Conservation (phyloP, 2,888 invertebrate species). For the Lumbricus terrestris region DNA sequence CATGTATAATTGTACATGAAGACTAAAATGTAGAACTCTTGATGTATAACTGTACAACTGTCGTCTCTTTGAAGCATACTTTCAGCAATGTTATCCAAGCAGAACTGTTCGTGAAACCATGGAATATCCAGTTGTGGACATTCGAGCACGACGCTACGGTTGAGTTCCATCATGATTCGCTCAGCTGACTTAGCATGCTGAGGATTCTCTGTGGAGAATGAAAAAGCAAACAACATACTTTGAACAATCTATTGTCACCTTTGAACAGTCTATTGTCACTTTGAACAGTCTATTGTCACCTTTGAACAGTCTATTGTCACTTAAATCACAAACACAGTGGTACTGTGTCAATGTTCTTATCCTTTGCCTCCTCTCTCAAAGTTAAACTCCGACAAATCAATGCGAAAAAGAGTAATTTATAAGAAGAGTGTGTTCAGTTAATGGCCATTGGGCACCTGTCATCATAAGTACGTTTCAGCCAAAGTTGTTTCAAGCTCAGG, state of each 20-base stretch:
- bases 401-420: background rate
- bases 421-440: background rate
- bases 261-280: background rate
- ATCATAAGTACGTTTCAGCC: background rate
- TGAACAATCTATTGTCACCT: background rate
- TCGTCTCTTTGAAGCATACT: conserved; percentile 12
- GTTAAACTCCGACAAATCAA: too few species aligned
- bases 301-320: background rate
- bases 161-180: conserved; percentile 66
- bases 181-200: conserved; percentile 7
- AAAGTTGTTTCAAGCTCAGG: background rate
- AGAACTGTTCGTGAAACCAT: conserved; percentile 70
- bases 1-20: too few species aligned
- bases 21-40: background rate
- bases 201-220: background rate
- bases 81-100: conserved; percentile 52
- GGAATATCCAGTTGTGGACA: conserved; percentile 68
- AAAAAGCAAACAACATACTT: background rate
- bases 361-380: background rate
- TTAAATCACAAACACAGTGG: background rate
- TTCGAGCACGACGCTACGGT: conserved; percentile 68
- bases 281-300: background rate
- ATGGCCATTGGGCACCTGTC: too few species aligned
- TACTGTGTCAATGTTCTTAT: background rate
- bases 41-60: background rate